Base-by-base conservation (phyloP, 2,113 vertebrate species). In the Ammospiza caudacuta region DNA sequence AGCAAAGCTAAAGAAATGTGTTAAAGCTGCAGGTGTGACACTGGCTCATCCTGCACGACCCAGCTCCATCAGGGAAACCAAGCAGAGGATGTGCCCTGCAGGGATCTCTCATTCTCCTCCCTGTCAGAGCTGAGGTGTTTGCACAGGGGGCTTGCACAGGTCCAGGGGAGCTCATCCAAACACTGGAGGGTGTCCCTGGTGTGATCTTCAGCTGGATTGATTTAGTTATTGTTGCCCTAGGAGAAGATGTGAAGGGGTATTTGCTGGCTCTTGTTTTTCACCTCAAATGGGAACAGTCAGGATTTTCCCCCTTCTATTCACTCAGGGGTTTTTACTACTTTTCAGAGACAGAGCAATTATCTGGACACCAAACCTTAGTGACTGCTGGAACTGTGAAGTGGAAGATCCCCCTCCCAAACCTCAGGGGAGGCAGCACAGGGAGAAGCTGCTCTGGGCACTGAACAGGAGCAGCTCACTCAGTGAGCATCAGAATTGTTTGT, bases 291-390 rank as follows among this genome's bases (percentile, higher is more conserved):
- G 25, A 59, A 68, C 0, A 0, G 23, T 55, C 44, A 73, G 46
- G 31, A 55, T 73, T 75, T 69, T 28, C 14, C 17, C 23, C 37
- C 9, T n/a, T 12, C 13, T 41, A 4, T 57, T 43, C 15, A 22
- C 19, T 39, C 11, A 1, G 9, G 8, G 1, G 0, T 7, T 44
- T 87, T 49, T 8, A 8, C 9, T 61, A 2, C 27, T 75, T 67
- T 72, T 57, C 20, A 59, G 51, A 75, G 43, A 8, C 10, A 55
- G 23, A 46, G 58, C 23, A 54, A 17, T 28, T 51, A 27, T 25
- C 68, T 61, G n/a, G 5, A 62, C 27, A 18, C 25, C 12, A 52
- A 62, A 75, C 46, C 15, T 44, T 13, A 67, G 73, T 46, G 58
- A 25, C 52, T 58, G 44, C 27, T 41, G 47, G 47, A 75, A 9